Percentiles rank a stretch among this genome's conserved stretches.
Conservation (phyloP, 2,797 vertebrate genomes). For the Acanthurus leucopareius region DNA sequence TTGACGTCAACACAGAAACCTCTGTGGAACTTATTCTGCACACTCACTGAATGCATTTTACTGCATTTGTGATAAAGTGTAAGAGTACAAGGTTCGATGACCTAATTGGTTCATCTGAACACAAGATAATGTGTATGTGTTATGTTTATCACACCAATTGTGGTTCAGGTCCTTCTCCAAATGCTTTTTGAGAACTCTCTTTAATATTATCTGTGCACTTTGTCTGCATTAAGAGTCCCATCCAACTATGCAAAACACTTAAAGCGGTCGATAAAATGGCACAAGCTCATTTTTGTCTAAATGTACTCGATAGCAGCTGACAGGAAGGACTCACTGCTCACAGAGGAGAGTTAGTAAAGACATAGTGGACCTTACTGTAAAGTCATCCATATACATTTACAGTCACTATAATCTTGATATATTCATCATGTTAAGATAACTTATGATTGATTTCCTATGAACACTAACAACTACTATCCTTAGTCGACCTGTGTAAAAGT, state of each 20-base stretch:
- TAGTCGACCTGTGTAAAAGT: too few relatives aligned
- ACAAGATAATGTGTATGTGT: slow-evolving; percentile 11
- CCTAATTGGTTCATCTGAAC: background rate
- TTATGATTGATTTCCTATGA: background rate
- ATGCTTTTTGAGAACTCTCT: slow-evolving; percentile 29
- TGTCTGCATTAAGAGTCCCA: slow-evolving; percentile 2
- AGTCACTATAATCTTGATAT: background rate
- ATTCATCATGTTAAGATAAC: background rate
- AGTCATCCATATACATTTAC: background rate
- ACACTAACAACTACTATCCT: too few relatives aligned
- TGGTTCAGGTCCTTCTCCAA: background rate
- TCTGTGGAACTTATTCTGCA: background rate
- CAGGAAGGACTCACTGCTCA: slow-evolving; percentile 2
- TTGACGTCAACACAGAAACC: background rate
- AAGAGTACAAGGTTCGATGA: slow-evolving; percentile 24
- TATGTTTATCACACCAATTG: background rate
- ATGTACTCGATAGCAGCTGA: slow-evolving; percentile 32
- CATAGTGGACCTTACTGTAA: slow-evolving; percentile 14
- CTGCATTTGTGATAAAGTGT: slow-evolving; percentile 1
- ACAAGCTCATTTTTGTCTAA: slow-evolving; percentile 4
- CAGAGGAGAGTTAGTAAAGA: background rate
- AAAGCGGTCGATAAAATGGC: slow-evolving; percentile 20
- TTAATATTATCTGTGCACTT: slow-evolving; percentile 35
- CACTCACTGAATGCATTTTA: background rate
- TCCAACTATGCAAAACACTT: slow-evolving; percentile 27